Percentiles rank a stretch among this genome's conserved stretches.
Evolutionary conservation across 2,797 vertebrate species (phyloP).

Genomic region (Petrocephalus schoutedeni): DNA sequence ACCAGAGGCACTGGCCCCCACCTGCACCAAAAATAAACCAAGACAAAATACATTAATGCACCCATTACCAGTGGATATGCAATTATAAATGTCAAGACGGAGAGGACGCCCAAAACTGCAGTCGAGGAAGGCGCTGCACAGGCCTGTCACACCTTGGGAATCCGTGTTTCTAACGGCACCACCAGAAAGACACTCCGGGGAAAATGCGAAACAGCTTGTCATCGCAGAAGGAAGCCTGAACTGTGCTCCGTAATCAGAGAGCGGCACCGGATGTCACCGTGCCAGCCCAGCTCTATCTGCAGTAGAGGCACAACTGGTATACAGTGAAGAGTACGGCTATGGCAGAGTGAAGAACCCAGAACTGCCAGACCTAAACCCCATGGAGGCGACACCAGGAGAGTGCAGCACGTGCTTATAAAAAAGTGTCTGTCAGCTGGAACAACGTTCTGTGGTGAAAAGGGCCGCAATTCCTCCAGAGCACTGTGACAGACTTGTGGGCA

Average conservation of each 20-base stretch:
- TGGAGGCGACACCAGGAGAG: no score
- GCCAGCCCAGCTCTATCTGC: not conserved
- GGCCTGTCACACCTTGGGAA: not conserved
- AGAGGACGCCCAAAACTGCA: not conserved
- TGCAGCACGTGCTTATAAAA: not conserved
- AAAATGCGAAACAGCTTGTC: not conserved
- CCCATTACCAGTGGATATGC: not conserved
- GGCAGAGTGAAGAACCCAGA: not conserved
- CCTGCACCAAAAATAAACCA: not conserved
- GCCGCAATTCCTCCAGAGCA: not conserved
- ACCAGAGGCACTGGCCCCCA: not conserved
- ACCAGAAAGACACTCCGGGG: not conserved
- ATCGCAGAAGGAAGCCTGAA: conserved; percentile 1
- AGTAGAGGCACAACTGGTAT: not conserved
- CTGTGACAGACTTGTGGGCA: not conserved
- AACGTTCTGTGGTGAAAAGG: not conserved
- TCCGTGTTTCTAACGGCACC: not conserved
- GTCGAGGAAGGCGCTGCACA: not conserved
- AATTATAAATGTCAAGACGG: not conserved
- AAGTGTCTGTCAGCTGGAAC: not conserved
- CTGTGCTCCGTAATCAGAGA: not conserved
- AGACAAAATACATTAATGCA: not conserved
- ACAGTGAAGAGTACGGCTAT: not conserved
- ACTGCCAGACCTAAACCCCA: not conserved
- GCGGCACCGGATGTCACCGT: not conserved